Conservation (phyloP, 2,113 vertebrate species). For the Bubo blakistoni region DNA sequence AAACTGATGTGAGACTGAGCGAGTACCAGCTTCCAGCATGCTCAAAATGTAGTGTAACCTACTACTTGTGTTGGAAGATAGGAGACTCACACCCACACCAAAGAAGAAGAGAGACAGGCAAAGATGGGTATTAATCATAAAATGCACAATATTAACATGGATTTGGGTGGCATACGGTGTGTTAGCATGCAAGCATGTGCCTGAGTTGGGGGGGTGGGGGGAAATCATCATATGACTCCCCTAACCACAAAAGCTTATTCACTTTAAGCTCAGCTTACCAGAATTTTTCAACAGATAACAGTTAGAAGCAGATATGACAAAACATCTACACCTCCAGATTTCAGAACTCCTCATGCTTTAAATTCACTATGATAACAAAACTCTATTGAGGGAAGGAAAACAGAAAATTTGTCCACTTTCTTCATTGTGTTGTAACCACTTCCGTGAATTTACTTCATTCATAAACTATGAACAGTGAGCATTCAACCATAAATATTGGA, state of each 20-base stretch:
- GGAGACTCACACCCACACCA: neutral
- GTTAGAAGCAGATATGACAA: neutral
- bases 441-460: neutral
- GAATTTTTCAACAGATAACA: neutral
- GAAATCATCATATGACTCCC: neutral
- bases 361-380: neutral
- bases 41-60: neutral
- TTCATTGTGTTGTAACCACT: neutral
- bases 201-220: neutral
- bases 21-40: neutral
- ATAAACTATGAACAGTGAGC: neutral
- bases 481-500: neutral
- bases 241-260: neutral
- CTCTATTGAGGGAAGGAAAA: neutral
- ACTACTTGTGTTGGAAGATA: neutral
- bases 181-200: neutral
- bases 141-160: conserved; percentile 11
- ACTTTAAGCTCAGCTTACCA: neutral
- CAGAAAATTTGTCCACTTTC: neutral
- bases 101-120: neutral
- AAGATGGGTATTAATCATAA: neutral
- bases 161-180: neutral
- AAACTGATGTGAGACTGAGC: neutral
- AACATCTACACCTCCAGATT: conserved; percentile 33
- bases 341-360: neutral